Base-by-base conservation (phyloP, 2,113 vertebrate species). In the Scortum barcoo region DNA sequence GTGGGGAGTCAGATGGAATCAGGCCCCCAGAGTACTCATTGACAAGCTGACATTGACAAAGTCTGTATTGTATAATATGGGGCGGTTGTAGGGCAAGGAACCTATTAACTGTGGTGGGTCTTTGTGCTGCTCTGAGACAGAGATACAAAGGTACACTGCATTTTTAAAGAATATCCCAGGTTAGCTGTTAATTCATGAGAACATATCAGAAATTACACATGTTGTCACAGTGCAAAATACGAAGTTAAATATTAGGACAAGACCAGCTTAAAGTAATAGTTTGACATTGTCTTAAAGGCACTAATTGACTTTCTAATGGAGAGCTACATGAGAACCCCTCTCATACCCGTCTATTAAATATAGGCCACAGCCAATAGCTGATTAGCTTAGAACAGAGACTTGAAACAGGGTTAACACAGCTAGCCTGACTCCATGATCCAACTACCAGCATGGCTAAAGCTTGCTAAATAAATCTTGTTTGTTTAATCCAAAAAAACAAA, bases 1-100 rank as follows among this genome's bases (percentile, higher is more conserved):
- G 78, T 65, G 51, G 67, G 58, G 77, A 72, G 61, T 89, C 40
- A 5, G 76, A 72, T 36, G 50, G 76, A 90, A 74, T 86, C 86
- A 78, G 85, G 78, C 83, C 86, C 86, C 84, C n/a, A 24, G 89
- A 90, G 87, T 72, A 54, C 83, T 78, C 36, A 10, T 81, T 89
- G 88, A 91, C 87, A 82, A 82, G 85, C 73, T 90, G 91, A 92
- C 90, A 91, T 92, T 93, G 90, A 91, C 83, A 81, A 22, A 76
- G 74, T 85, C 54, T 86, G 84, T 72, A 57, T 82, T 68, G 46
- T 86, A 88, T 87, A 88, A 76, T 80, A 90, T 76, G 83, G 78
- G 71, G 76, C 67, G 14, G 67, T 88, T 91, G 88, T 89, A 91
- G 86, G 87, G 86, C 87, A 86, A 86, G 84, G 84, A 88, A 81